phyloP scores from a whole-genome alignment of 2,113 vertebrate species.

The Erinaceus europaeus region DNA sequence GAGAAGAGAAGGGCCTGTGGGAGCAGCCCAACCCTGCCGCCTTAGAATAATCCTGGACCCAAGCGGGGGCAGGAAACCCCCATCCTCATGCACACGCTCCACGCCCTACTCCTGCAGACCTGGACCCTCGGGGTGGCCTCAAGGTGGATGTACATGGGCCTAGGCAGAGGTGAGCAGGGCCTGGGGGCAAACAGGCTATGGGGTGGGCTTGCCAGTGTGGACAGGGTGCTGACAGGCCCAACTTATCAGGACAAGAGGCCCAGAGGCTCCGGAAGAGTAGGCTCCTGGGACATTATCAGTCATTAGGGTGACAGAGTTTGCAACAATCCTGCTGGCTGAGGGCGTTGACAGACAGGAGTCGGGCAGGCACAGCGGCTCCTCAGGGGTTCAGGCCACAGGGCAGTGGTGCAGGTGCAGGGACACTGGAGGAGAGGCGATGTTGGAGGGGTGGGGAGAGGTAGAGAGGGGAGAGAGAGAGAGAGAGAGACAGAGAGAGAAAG shows the following conservation, averaged over 20 bases:
- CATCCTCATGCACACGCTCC: accelerated
- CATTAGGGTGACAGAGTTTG: constrained; percentile 67
- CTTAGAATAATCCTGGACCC: neutral
- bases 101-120: neutral
- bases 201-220: constrained; percentile 60
- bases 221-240: constrained; percentile 68
- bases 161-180: neutral
- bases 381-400: constrained; percentile 28
- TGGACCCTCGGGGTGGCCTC: constrained; percentile 41
- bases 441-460: neutral
- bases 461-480: neutral
- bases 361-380: neutral
- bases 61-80: accelerated
- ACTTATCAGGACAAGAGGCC: constrained; percentile 78
- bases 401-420: neutral
- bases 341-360: constrained; percentile 75
- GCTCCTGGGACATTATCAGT: constrained; percentile 73
- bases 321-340: neutral
- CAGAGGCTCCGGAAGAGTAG: constrained; percentile 66
- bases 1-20: too few relatives aligned
- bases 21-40: too few relatives aligned
- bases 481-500: neutral
- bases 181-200: constrained; percentile 10
- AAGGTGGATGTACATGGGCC: constrained; percentile 57
- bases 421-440: constrained; percentile 47